Percentiles rank a stretch among this genome's conserved stretches.
Conservation (phyloP, 2,888 invertebrate genomes). For the Pasiphila rectangulata region DNA sequence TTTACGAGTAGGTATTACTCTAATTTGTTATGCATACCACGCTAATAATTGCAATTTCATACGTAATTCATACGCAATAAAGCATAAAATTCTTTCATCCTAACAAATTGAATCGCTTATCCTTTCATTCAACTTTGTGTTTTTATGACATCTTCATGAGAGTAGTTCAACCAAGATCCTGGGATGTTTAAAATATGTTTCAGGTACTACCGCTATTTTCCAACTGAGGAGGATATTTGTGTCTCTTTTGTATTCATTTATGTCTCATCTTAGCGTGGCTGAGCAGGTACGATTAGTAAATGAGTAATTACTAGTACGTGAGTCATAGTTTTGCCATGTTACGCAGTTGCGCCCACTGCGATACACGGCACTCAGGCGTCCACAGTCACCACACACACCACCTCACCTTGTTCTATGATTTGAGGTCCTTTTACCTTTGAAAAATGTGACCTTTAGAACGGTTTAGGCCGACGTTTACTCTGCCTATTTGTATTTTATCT, state of each 20-base stretch:
- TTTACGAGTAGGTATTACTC: too few species aligned
- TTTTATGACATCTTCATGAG: too few species aligned
- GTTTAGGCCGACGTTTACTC: constrained; percentile 13
- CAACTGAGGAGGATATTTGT: too few species aligned
- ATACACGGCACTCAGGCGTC: constrained; percentile 36
- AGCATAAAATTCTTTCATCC: constrained; percentile 3
- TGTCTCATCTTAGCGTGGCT: constrained; percentile 17
- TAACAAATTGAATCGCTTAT: constrained; percentile 4
- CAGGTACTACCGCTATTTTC: too few species aligned
- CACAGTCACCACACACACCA: constrained; percentile 30
- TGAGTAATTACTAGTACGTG: constrained; percentile 31
- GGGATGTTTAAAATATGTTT: too few species aligned
- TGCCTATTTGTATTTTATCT: constrained; percentile 12
- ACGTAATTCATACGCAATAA: neutral
- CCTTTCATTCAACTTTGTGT: too few species aligned
- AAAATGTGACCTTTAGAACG: constrained; percentile 47
- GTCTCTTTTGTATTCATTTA: neutral
- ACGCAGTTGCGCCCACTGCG: constrained; percentile 31
- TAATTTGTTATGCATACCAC: neutral
- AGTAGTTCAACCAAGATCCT: too few species aligned
- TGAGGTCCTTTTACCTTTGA: constrained; percentile 47
- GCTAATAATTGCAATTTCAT: constrained; percentile 2
- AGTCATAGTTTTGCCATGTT: constrained; percentile 31
- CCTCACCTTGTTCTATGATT: constrained; percentile 44
- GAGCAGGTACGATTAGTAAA: constrained; percentile 30